Base-by-base conservation (phyloP, 1,140 invertebrate species). In the Leptinotarsa texana region DNA sequence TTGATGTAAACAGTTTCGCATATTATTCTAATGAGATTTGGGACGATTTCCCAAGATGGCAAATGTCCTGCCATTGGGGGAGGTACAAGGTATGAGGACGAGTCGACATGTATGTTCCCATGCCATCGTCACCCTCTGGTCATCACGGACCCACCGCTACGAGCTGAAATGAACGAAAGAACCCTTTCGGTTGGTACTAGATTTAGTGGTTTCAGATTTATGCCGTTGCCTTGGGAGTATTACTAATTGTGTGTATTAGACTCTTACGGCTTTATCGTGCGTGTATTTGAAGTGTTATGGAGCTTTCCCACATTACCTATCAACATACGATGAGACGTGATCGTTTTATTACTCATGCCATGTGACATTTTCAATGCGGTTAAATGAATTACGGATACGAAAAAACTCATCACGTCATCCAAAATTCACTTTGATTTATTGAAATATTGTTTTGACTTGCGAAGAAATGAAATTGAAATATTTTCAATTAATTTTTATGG, bases 191-290 rank as follows among this genome's bases (percentile, higher is more conserved):
- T 42, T 42, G 66, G 33, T 49, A 68, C 66, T 68, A 42, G 66
- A 42, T 68, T 66, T 68, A 47, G 66, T 68, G 66, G 66, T 47
- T 68, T 42, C 66, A 57, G 51, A 57, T 57, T 57, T 57, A 57
- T 57, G 51, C 51, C 51, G 51, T 57, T 17, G 66, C 69, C 47
- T 62, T 49, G 22, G 69, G 69, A 22, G 51, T 22, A 13, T 18
- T 22, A 57, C 69, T 62, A 62, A 71, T 68, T 68, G 66, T 68
- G 66, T 68, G 66, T 68, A 68, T 68, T 68, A 68, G 66, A 68
- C 24, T 68, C 66, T 68, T 68, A 68, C 18, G 66, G 66, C 15
- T 68, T 68, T 15, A 47, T 68, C 66, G 66, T 68, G 66, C 33
- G 24, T 18, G 4, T 49, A 42, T 47, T 68, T 68, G 66, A 21